Base-by-base conservation (phyloP, 2,113 vertebrate genomes). In the Ophiodon elongatus region DNA sequence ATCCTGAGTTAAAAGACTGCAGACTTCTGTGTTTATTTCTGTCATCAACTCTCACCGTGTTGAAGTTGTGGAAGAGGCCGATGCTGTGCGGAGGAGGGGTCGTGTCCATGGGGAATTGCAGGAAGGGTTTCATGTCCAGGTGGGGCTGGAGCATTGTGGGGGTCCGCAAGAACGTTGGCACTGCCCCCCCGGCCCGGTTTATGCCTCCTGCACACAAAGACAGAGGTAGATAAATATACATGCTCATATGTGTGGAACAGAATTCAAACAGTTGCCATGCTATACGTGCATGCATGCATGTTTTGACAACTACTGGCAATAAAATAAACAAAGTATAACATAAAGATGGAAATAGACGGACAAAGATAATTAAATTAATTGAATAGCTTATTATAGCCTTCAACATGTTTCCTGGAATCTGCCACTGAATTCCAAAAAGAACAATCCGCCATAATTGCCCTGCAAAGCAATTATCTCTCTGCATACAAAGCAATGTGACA, bases 21-120 rank as follows among this genome's bases (percentile, higher is more conserved):
- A 70, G 77, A 7, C 68, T 41, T 52, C 13, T 59, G 39, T 74
- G n/a, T 69, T 23, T 63, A 45, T 80, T 43, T 73, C 6, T 64
- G 13, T 59, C 43, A 50, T 45, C 50, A 31, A 68, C 52, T 70
- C 95, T 94, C 84, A 96, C 96, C 66, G 95, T 87, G 65, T 92
- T 96, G 89, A 96, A 96, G 93, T 95, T 96, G 92, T 96, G 96
- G 83, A 96, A 96, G 81, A 96, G 94, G 73, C 86, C 94, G 84
- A 96, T 89, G 87, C 93, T 94, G 92, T 94, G 95, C 0, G 93
- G 95, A 41, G 93, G 96, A 31, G 92, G 94, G 6, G 92, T 19
- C 2, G 94, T 95, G 54, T 96, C 95, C 93, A 96, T 94, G 63
- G 94, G 94, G 72, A 96, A 96, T 92, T 95, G 95, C 65, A 96